Evolutionary conservation across 2,113 vertebrate genomes (phyloP).

Genomic region (Lota lota): DNA sequence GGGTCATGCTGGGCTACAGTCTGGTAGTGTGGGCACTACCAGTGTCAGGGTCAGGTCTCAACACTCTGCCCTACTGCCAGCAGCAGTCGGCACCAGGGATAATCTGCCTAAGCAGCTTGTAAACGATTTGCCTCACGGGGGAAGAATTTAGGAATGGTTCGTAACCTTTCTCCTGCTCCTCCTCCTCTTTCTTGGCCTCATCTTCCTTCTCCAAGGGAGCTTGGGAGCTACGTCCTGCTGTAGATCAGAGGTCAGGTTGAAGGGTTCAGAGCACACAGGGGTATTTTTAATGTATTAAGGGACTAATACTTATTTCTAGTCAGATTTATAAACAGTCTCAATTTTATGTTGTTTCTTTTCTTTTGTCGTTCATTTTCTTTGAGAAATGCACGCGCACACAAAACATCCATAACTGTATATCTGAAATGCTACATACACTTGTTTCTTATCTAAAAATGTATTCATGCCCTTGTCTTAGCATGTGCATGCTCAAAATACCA

Average conservation of each 20-base stretch:
- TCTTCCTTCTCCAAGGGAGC: slow-evolving; percentile 40
- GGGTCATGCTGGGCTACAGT: slow-evolving; percentile 42
- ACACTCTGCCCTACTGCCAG: slow-evolving; percentile 58
- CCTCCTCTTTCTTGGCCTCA: slow-evolving; percentile 21
- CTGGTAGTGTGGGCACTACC: slow-evolving; percentile 40
- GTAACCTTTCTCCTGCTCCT: slow-evolving; percentile 62
- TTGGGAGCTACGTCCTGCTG: slow-evolving; percentile 53
- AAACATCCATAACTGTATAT: too few relatives aligned
- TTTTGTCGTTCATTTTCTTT: too few relatives aligned
- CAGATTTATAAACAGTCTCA: too few relatives aligned
- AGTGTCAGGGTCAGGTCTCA: slow-evolving; percentile 66
- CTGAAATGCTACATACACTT: too few relatives aligned
- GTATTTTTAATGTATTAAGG: background rate
- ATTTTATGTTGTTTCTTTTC: background rate
- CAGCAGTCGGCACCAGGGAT: slow-evolving; percentile 63
- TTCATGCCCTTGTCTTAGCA: too few relatives aligned
- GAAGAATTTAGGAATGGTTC: slow-evolving; percentile 65
- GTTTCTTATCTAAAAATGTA: too few relatives aligned
- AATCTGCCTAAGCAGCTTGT: slow-evolving; percentile 76
- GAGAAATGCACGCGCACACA: too few relatives aligned
- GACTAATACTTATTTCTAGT: background rate
- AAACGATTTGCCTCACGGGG: slow-evolving; percentile 63
- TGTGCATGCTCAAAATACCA: too few relatives aligned
- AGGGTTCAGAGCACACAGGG: background rate
- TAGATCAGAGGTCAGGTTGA: slow-evolving; percentile 22